Evolutionary conservation across 2,797 vertebrate genomes (phyloP).

Genomic region (Cuculus canorus): DNA sequence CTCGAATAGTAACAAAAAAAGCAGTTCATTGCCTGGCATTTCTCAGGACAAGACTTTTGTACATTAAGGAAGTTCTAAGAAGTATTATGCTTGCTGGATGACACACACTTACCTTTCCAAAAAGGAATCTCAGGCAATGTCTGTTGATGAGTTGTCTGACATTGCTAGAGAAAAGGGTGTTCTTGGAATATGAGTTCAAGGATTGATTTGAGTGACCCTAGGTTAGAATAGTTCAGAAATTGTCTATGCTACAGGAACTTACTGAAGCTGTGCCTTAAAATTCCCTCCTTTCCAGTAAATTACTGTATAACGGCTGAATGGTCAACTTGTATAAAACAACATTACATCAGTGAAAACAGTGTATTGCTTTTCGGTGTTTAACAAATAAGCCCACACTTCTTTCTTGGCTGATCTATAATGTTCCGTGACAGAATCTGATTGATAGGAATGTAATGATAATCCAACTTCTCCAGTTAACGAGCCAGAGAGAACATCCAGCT

Average conservation of each 20-base stretch:
- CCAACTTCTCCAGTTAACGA: neutral
- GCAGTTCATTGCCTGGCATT: neutral
- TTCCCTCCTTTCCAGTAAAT: neutral
- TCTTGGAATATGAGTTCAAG: neutral
- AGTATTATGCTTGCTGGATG: neutral
- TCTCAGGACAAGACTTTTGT: neutral
- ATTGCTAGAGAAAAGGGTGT: neutral
- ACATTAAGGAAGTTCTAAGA: neutral
- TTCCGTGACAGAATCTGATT: neutral
- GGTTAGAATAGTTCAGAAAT: neutral
- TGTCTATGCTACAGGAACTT: neutral
- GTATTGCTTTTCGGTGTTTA: neutral
- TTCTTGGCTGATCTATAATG: neutral
- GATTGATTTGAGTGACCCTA: neutral
- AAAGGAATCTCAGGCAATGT: neutral
- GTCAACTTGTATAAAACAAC: neutral
- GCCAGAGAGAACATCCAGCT: slow-evolving; percentile 7
- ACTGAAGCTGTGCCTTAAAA: neutral
- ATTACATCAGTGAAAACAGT: neutral
- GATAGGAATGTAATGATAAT: neutral
- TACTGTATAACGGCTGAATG: neutral
- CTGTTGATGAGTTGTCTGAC: neutral
- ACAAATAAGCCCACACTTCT: neutral
- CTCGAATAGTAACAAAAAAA: neutral
- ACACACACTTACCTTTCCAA: neutral